Evolutionary conservation across 2,888 invertebrate species (phyloP).

Genomic region (Amblyjoppa proteus): DNA sequence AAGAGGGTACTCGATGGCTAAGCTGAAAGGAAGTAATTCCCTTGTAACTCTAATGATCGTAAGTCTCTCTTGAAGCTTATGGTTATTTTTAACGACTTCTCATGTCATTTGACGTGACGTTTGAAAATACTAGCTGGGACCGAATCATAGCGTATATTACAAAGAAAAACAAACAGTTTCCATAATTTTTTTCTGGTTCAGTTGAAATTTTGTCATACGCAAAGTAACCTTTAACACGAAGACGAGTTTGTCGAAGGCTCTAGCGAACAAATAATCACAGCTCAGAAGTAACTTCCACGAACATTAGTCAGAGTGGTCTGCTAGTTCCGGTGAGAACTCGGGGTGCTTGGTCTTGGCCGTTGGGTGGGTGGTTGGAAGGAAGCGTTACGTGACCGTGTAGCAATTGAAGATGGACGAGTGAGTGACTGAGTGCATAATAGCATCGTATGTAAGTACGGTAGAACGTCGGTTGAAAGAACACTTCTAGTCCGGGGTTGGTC

Average conservation of each 20-base stretch:
- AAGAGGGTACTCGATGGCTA: not conserved
- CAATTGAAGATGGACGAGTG: conserved; percentile 45
- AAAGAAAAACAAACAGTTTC: not conserved
- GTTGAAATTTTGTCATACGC: not conserved
- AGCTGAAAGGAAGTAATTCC: not conserved
- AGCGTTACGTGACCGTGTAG: conserved; percentile 30
- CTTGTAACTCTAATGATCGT: not conserved
- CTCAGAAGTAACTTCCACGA: not conserved
- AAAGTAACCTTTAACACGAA: not conserved
- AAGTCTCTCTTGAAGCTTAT: not conserved
- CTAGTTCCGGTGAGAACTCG: not conserved
- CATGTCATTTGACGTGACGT: not conserved
- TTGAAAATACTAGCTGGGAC: not conserved
- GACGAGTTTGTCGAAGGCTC: too few species aligned
- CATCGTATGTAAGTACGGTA: conserved; percentile 16
- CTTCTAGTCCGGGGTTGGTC: conserved; percentile 19
- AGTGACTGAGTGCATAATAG: conserved; percentile 1
- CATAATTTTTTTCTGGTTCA: not conserved
- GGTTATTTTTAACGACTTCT: not conserved
- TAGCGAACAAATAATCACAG: not conserved
- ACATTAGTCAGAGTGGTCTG: not conserved
- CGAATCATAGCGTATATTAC: not conserved
- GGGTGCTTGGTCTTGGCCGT: conserved; percentile 18
- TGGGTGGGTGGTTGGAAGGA: conserved; percentile 23
- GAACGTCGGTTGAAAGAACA: conserved; percentile 27